Percentiles rank a stretch among this genome's conserved stretches.
Evolutionary conservation across 64 coral and sea anemone species (phyloP).

Genomic region (Dendronephthya gigantea): DNA sequence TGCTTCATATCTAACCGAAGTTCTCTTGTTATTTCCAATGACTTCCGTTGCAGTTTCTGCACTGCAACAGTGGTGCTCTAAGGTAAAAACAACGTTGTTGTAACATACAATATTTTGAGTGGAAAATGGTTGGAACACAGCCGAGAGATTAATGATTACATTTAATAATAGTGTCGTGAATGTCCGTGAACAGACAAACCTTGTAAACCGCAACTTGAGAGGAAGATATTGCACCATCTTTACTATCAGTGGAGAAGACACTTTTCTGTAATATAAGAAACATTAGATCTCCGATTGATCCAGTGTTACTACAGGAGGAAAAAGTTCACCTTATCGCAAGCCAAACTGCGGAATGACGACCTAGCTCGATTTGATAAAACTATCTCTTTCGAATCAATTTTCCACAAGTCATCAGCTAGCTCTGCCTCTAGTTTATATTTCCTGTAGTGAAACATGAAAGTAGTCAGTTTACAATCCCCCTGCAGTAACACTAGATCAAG

Average conservation of each 20-base stretch:
- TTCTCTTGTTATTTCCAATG: constrained; percentile 65
- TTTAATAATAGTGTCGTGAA: too few relatives aligned
- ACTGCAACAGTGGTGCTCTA: constrained; percentile 73
- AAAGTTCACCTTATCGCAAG: not conserved
- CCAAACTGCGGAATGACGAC: not conserved
- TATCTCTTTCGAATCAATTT: constrained; percentile 15
- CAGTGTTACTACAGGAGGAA: too few relatives aligned
- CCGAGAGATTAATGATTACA: too few relatives aligned
- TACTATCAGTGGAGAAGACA: not conserved
- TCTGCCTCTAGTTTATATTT: not conserved
- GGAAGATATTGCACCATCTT: not conserved
- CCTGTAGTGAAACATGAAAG: not conserved
- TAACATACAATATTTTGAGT: too few relatives aligned
- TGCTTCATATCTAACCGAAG: constrained; percentile 72
- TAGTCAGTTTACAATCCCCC: not conserved
- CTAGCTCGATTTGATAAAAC: not conserved
- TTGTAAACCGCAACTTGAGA: not conserved
- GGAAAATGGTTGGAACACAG: too few relatives aligned
- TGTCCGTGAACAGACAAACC: not conserved
- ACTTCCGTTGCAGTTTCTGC: constrained; percentile 50
- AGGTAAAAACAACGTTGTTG: too few relatives aligned
- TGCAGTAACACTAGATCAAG: not conserved
- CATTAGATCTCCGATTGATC: too few relatives aligned
- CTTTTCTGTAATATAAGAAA: not conserved
- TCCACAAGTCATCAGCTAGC: constrained; percentile 52